Evolutionary conservation across 2,113 vertebrate genomes (phyloP), one percentile per base, ranked within the genome.

Genomic region (Willisornis vidua): DNA sequence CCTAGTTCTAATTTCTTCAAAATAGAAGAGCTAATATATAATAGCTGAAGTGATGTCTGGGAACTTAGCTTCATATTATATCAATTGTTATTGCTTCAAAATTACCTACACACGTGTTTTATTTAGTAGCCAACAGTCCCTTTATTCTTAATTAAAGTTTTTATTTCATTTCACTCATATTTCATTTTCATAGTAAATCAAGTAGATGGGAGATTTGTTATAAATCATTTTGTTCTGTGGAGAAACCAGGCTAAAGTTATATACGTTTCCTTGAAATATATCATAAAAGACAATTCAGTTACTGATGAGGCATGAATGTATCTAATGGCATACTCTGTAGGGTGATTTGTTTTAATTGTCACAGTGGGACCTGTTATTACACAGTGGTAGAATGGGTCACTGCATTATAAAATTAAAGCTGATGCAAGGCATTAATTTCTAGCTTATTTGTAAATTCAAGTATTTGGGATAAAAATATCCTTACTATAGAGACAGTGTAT

Each of bases 271-370:
- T 97, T 96, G 84, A 98, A 98, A 98, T 98, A 97, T 98, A 97
- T 98, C 97, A 97, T 98, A 98, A 97, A 98, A 98, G 97, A 98
- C 98, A 98, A 98, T 98, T 98, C 98, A 71, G 97, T 98, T 98
- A 98, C 98, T 98, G 98, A 98, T 98, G 98, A 99, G 98, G 98
- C 98, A 98, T 99, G 98, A 98, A 98, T 98, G 97, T 97, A 98
- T 98, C 96, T 97, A 96, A 98, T 97, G 97, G 98, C 93, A 96
- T 97, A 97, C 98, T 98, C 97, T 98, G 98, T 97, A 97, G 98
- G 97, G 97, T 98, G 98, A 99, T 99, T 99, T 98, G 98, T 99
- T 99, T 98, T 99, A 99, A 99, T 99, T 99, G 98, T 98, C 98
- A 98, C 98, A 98, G 93, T 97, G 98, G 98, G 98, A 98, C 98